Conservation (phyloP, 2,797 vertebrate species). For the Lacerta viridis region DNA sequence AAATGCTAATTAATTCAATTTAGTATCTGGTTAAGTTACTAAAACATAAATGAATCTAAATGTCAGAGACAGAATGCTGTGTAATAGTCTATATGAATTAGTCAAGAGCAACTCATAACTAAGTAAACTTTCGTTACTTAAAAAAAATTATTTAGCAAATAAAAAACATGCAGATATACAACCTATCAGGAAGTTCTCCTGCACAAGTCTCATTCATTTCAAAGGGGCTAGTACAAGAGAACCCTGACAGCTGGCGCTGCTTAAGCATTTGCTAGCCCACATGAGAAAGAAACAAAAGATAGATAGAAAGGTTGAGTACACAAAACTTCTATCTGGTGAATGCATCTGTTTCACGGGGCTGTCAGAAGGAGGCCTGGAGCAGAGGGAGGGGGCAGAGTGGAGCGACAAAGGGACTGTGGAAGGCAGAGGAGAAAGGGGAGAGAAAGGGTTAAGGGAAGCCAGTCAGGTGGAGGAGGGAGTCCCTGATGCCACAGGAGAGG, state of each 20-base stretch:
- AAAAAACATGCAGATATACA: background rate
- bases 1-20: constrained; percentile 12
- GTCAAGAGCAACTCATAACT: background rate
- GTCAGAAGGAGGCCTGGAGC: too few species aligned
- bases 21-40: background rate
- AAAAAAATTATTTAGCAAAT: background rate
- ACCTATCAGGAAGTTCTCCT: background rate
- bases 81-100: background rate
- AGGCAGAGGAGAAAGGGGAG: too few species aligned
- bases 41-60: background rate
- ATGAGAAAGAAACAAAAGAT: background rate
- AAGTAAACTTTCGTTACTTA: background rate
- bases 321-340: background rate
- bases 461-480: too few species aligned
- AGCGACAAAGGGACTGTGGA: too few species aligned
- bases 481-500: too few species aligned
- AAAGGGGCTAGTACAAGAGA: background rate
- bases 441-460: too few species aligned
- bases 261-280: background rate
- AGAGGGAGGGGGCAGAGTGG: too few species aligned
- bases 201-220: background rate
- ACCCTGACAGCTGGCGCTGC: background rate
- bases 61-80: background rate
- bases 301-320: background rate
- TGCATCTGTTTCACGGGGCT: too few species aligned